phyloP scores from a whole-genome alignment of 2,113 vertebrate species.

The Tupaia chinensis region DNA sequence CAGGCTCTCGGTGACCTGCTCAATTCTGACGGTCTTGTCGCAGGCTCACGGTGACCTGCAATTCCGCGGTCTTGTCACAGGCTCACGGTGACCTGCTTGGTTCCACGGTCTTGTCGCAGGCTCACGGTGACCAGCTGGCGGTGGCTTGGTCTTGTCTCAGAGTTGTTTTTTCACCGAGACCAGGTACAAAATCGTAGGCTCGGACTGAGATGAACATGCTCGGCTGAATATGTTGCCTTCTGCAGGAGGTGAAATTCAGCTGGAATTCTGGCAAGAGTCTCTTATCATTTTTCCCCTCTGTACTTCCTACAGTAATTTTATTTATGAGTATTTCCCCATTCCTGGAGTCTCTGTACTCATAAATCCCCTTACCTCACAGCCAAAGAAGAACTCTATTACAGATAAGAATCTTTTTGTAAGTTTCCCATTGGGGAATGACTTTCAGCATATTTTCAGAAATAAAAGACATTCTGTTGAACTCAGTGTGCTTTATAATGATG shows the following conservation, averaged over 20 bases:
- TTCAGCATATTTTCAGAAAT: conserved; percentile 47
- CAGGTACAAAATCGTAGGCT: not conserved
- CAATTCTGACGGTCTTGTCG: not conserved
- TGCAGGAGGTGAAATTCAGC: not conserved
- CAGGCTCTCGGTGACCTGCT: not conserved
- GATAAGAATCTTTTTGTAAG: not conserved
- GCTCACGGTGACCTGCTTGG: not conserved
- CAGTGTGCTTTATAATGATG: not conserved
- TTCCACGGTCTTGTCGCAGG: not conserved
- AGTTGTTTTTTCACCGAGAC: not conserved
- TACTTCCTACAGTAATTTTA: conserved; percentile 14
- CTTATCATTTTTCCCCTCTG: not conserved
- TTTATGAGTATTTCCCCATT: not conserved
- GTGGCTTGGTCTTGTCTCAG: not conserved
- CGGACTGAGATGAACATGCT: not conserved
- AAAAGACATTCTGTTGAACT: conserved; percentile 36
- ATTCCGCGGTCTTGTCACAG: no score
- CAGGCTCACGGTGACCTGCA: no score
- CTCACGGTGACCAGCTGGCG: no score
- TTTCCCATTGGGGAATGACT: not conserved
- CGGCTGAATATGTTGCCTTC: not conserved
- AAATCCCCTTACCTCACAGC: not conserved
- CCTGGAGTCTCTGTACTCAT: not conserved
- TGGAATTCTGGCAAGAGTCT: not conserved
- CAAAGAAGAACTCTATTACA: not conserved